Conservation (phyloP, 2,888 invertebrate species). For the Heteromyza rotundicornis region DNA sequence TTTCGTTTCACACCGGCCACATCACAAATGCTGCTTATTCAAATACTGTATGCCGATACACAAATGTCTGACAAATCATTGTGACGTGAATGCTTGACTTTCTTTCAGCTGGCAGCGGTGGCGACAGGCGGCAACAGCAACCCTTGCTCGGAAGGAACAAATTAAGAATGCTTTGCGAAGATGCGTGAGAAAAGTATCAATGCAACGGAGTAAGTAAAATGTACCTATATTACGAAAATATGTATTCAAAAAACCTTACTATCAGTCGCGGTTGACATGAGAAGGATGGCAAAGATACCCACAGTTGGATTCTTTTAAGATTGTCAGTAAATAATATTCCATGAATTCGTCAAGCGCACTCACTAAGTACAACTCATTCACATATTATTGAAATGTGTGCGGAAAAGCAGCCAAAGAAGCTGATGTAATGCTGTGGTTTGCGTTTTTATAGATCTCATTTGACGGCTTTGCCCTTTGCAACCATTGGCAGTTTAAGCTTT, state of each 20-base stretch:
- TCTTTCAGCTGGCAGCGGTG: constrained; percentile 1
- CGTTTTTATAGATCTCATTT: background rate
- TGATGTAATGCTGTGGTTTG: background rate
- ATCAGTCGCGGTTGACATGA: too few relatives aligned
- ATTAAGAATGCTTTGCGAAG: background rate
- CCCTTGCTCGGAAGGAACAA: background rate
- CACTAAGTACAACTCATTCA: too few relatives aligned
- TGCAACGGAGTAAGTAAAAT: constrained; percentile 19
- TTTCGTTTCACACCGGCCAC: background rate
- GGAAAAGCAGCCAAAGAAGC: background rate
- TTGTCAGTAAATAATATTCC: background rate
- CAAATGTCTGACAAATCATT: background rate
- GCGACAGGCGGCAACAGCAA: background rate
- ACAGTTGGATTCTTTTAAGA: constrained; percentile 18
- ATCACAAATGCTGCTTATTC: background rate
- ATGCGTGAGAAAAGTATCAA: background rate
- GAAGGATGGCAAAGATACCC: constrained; percentile 16
- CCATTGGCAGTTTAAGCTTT: too few relatives aligned
- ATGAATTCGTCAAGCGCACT: too few relatives aligned
- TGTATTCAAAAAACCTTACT: too few relatives aligned
- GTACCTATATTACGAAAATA: too few relatives aligned
- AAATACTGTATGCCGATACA: background rate
- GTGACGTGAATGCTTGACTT: background rate
- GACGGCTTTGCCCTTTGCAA: too few relatives aligned
- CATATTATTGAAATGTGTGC: background rate